These are phyloP conservation scores for Euura lappo DNA, from an alignment of 1,140 invertebrate genomes.

Conservation along the genomic window DNA sequence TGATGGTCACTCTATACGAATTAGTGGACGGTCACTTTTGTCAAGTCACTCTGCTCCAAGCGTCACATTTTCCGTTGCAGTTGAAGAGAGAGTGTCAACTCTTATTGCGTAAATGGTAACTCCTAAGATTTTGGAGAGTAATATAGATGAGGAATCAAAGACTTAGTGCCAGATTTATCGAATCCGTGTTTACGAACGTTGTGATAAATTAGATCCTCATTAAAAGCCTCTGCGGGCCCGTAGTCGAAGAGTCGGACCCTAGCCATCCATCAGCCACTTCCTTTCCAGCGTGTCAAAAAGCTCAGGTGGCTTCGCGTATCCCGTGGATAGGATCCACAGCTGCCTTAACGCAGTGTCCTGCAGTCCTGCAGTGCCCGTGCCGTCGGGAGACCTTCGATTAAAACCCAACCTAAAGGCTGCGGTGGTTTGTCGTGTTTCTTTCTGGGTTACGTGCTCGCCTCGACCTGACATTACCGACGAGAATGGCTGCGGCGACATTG, in stretches of 20 bases:
- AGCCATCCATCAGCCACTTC: slow-evolving; percentile 1
- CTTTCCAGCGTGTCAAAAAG: slow-evolving; percentile 6
- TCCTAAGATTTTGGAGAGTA: no score
- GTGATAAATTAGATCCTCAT: slow-evolving; percentile 5
- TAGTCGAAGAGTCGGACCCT: neutral
- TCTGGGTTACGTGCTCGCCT: neutral
- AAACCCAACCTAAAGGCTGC: neutral
- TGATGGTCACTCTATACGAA: no score
- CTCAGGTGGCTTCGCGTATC: neutral
- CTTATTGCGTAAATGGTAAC: no score
- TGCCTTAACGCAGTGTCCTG: neutral
- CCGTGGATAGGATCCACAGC: slow-evolving; percentile 2
- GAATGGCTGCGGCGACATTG: neutral
- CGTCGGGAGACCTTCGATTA: neutral
- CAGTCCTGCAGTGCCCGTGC: neutral
- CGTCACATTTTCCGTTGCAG: no score
- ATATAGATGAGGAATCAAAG: no score
- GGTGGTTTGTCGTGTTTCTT: neutral
- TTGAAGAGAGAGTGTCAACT: no score
- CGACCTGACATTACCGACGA: neutral
- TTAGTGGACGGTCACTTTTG: no score
- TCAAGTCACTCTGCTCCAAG: no score
- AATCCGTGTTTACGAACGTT: neutral
- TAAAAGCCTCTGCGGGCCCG: neutral
- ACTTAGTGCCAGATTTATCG: no score